A percentile compares a stretch with the other conserved stretches of the same genome.
phyloP scores from a whole-genome alignment of 2,113 vertebrate species.

The Grammomys surdaster region DNA sequence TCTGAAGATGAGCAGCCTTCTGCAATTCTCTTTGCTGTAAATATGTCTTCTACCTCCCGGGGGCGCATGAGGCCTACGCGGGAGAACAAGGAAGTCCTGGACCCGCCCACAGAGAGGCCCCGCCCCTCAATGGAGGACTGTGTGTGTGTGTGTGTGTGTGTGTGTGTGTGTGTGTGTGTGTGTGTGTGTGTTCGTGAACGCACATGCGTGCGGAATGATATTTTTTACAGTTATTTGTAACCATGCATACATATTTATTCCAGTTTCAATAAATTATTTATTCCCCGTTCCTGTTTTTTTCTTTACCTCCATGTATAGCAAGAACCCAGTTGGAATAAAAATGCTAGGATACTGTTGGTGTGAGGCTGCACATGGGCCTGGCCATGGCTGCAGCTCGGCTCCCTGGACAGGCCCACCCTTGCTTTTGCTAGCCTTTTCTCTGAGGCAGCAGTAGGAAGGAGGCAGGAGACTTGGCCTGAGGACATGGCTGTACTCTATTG shows the following conservation, averaged over 20 bases:
- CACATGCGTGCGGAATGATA: background rate
- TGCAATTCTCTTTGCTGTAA: background rate
- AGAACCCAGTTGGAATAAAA: background rate
- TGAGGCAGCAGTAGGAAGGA: background rate
- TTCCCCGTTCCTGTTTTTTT: background rate
- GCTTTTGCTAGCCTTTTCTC: background rate
- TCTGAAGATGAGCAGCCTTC: background rate
- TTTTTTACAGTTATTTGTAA: constrained; percentile 75
- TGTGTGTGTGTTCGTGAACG: background rate
- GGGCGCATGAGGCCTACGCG: background rate
- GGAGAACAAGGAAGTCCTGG: background rate
- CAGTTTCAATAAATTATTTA: constrained; percentile 81
- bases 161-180: background rate
- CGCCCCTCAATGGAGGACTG: background rate
- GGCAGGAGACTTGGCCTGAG: background rate
- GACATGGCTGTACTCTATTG: background rate
- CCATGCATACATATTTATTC: constrained; percentile 73
- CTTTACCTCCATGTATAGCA: background rate
- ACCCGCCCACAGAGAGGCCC: background rate
- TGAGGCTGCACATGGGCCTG: background rate
- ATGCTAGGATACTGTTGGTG: background rate
- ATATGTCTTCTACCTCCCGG: constrained; percentile 39
- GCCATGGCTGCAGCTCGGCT: background rate
- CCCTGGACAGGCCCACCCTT: background rate
- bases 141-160: background rate